Evolutionary conservation across 1,140 invertebrate genomes (phyloP), one percentile per base, ranked within the genome.

Genomic region (Brachionus paranguensis): DNA sequence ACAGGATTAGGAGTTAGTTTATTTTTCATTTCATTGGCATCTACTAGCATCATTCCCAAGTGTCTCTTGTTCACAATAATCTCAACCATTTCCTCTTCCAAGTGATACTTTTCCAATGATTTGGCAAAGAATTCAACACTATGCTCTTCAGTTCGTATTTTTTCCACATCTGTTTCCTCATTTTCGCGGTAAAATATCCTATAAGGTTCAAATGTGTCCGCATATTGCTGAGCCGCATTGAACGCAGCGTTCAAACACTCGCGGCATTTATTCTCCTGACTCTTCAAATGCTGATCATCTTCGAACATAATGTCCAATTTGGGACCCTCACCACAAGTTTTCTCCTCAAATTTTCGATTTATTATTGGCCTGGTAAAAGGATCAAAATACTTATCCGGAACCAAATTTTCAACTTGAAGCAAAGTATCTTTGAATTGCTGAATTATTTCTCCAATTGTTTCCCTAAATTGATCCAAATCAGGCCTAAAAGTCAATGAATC

Each of bases 101-200:
- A 86, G 70, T 89, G 86, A 85, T 89, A 90, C 37, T 86, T 86
- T 14, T 87, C 87, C 50, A 90, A 85, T 3, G 87, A 86, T 11
- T 64, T 37, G 33, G 78, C 78, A 84, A 83, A 70, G 83, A 81
- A 78, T 47, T 53, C 83, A 86, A 60, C 85, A 88, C 87, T 87
- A 85, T 88, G 87, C 33, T 88, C 86, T 88, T 90, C 86, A 65
- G 88, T 87, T 83, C 85, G 88, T 14, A 92, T 90, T 11, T 87
- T 85, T 11, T 90, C 87, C 3, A 92, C 88, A 86, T 93, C 92
- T 53, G 91, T 91, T 24, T 89, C 90, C 72, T 92, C 89, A 87
- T 94, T 94, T 84, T 94, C 92, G 60, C 90, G 90, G 86, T 92
- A 94, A 87, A 93, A 94, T 27, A 91, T 85, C 68, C 92, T 89